Conservation (phyloP, 2,797 vertebrate genomes). For the Sylvia borin region DNA sequence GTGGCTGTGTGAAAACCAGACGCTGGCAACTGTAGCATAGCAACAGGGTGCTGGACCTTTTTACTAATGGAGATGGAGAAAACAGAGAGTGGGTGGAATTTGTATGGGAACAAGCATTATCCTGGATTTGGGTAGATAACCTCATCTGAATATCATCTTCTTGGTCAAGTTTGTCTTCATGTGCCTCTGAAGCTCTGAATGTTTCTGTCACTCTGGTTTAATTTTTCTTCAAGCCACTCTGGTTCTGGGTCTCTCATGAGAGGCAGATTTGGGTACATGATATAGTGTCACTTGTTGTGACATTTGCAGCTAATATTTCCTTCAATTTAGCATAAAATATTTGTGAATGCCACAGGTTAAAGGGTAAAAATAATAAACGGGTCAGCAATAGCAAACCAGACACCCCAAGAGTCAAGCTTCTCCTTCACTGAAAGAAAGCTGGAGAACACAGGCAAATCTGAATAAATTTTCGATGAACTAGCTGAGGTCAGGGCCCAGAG, state of each 20-base stretch:
- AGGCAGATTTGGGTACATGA: neutral
- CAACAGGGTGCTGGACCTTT: slow-evolving; percentile 56
- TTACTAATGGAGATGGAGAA: neutral
- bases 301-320: neutral
- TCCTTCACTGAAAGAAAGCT: neutral
- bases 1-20: neutral
- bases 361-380: neutral
- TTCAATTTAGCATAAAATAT: neutral
- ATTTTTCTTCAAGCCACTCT: neutral
- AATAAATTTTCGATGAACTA: accelerated
- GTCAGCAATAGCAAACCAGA: neutral
- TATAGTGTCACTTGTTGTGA: neutral
- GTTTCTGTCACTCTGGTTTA: neutral
- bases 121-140: neutral
- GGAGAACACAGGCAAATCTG: neutral
- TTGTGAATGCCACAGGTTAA: neutral
- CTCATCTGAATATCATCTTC: neutral
- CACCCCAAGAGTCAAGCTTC: neutral
- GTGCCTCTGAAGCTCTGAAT: neutral
- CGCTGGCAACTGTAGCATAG: slow-evolving; percentile 59
- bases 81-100: slow-evolving; percentile 25
- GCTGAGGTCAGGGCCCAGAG: neutral
- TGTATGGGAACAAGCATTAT: neutral
- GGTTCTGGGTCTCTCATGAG: neutral
- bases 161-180: neutral